A percentile compares a stretch with the other conserved stretches of the same genome.
Evolutionary conservation across 2,797 vertebrate genomes (phyloP).

Genomic region (Hozukius guyotensis): DNA sequence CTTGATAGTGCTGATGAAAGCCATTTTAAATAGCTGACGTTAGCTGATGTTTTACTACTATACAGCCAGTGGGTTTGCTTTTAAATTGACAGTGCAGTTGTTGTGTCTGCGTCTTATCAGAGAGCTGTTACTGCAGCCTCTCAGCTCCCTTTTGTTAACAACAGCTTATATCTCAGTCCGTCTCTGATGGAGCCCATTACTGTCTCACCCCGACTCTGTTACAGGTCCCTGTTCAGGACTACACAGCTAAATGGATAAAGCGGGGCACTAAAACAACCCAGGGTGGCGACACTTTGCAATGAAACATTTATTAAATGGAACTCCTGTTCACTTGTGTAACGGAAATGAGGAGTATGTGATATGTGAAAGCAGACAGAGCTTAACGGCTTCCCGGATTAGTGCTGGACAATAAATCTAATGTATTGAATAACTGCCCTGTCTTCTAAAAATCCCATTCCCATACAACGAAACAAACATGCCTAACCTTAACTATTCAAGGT

Average conservation of each 20-base stretch:
- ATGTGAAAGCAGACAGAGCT: background rate
- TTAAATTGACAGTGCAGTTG: background rate
- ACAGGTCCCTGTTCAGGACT: constrained; percentile 18
- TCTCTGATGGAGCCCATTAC: constrained; percentile 49
- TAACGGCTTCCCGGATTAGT: background rate
- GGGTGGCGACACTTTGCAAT: constrained; percentile 1
- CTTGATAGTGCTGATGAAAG: background rate
- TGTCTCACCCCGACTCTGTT: constrained; percentile 9
- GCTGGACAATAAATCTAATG: background rate
- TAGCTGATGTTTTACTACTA: background rate
- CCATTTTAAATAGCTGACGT: background rate
- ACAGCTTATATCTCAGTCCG: constrained; percentile 21
- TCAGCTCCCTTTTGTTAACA: constrained; percentile 16
- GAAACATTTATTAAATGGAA: background rate
- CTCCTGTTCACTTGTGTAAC: background rate
- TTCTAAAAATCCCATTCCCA: too few relatives aligned
- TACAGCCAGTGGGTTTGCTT: background rate
- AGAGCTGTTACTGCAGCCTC: background rate
- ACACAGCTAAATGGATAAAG: constrained; percentile 8
- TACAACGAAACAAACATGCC: too few relatives aligned
- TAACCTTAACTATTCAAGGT: too few relatives aligned
- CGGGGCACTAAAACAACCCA: background rate
- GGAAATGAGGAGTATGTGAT: background rate
- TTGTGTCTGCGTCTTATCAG: background rate
- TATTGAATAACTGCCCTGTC: too few relatives aligned